Conservation (phyloP, 92 coral and sea anemone genomes). For the Zoanthus sansibaricus region DNA sequence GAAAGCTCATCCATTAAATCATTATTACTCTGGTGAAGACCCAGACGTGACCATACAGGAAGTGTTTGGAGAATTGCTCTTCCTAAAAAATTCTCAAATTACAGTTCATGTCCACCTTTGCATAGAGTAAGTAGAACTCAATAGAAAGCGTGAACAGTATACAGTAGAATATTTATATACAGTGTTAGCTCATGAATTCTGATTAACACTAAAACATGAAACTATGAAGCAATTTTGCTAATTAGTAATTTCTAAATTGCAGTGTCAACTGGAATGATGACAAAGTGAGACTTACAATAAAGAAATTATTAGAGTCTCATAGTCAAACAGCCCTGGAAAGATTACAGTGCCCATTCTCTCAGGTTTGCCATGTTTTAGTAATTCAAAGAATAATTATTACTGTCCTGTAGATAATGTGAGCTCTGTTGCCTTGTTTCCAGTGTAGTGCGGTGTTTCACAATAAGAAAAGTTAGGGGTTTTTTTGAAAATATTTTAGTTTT, state of each 20-base stretch:
- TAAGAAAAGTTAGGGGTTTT: too few species aligned
- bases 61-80: slow-evolving; percentile 88
- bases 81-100: slow-evolving; percentile 71
- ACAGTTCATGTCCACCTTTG: slow-evolving; percentile 91
- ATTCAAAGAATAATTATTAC: neutral
- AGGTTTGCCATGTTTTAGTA: slow-evolving; percentile 58
- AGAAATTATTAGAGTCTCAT: slow-evolving; percentile 84
- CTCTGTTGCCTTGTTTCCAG: too few species aligned
- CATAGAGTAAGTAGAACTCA: slow-evolving; percentile 80
- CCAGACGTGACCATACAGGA: slow-evolving; percentile 81
- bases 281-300: slow-evolving; percentile 83
- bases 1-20: slow-evolving; percentile 89
- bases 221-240: too few species aligned
- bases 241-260: neutral
- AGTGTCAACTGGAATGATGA: slow-evolving; percentile 97
- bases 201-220: neutral
- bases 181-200: neutral
- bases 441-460: too few species aligned
- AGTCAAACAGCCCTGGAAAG: slow-evolving; percentile 96
- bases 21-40: slow-evolving; percentile 74
- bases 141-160: too few species aligned
- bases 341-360: slow-evolving; percentile 94
- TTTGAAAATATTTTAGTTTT: too few species aligned
- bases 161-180: too few species aligned
- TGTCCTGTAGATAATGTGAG: too few species aligned